Evolutionary conservation across 35 echinoderm and acorn worm genomes (phyloP).

Genomic region (Lytechinus variegatus): DNA sequence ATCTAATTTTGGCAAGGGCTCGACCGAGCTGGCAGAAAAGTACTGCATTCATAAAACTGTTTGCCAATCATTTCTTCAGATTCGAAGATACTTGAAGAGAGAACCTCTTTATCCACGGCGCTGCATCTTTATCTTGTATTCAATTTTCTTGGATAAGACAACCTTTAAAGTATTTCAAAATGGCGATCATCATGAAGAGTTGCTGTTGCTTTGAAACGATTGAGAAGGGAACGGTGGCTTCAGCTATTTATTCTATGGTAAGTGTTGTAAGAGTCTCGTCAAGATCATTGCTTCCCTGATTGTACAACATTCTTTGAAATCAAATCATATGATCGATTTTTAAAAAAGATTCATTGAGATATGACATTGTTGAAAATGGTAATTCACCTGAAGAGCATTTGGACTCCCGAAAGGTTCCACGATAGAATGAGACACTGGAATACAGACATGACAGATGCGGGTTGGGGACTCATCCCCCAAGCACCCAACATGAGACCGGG

Average conservation of each 20-base stretch:
- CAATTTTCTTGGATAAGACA: neutral
- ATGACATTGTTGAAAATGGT: too few relatives aligned
- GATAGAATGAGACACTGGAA: too few relatives aligned
- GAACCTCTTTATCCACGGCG: neutral
- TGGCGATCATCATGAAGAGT: constrained; percentile 35
- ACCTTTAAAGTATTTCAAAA: neutral
- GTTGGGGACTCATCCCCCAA: too few relatives aligned
- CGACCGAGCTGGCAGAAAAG: neutral
- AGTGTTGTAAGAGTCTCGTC: neutral
- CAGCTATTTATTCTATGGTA: constrained; percentile 25
- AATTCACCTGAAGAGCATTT: too few relatives aligned
- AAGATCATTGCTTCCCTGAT: too few relatives aligned
- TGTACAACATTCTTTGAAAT: too few relatives aligned
- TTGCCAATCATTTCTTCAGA: neutral
- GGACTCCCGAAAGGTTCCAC: too few relatives aligned
- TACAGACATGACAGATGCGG: too few relatives aligned
- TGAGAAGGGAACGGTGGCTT: neutral
- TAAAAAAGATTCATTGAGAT: too few relatives aligned
- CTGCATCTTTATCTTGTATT: neutral
- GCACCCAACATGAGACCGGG: too few relatives aligned
- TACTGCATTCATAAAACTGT: neutral
- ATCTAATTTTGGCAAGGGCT: neutral
- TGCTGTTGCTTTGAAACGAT: constrained; percentile 23
- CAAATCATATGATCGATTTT: too few relatives aligned
- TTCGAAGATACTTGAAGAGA: neutral